These are phyloP conservation scores for Willisornis vidua DNA, from an alignment of 2,113 vertebrate genomes.

Conservation along the genomic window DNA sequence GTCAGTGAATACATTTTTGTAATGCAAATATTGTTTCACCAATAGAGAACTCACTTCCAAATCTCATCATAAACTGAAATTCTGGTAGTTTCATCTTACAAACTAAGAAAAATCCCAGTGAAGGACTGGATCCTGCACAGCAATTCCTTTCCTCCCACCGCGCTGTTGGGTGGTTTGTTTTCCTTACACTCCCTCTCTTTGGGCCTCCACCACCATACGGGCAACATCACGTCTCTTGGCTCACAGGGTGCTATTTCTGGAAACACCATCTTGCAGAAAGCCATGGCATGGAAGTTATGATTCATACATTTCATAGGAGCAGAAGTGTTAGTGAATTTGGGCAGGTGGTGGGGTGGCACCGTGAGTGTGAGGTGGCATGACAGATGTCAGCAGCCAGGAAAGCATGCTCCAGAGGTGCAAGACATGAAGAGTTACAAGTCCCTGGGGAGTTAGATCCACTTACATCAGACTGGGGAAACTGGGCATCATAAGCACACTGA, in stretches of 20 bases:
- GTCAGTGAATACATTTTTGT: background rate
- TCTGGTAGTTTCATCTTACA: background rate
- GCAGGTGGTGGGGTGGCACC: slow-evolving; percentile 48
- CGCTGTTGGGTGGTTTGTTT: background rate
- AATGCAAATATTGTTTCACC: background rate
- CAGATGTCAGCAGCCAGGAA: slow-evolving; percentile 52
- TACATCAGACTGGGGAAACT: slow-evolving; percentile 30
- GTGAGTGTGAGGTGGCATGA: background rate
- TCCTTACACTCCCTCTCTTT: background rate
- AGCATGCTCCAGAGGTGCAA: slow-evolving; percentile 8
- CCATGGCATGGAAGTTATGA: slow-evolving; percentile 15
- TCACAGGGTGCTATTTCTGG: slow-evolving; percentile 51
- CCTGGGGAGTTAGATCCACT: background rate
- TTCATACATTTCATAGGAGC: slow-evolving; percentile 41
- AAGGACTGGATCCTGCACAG: background rate
- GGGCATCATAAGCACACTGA: background rate
- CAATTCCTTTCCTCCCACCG: background rate
- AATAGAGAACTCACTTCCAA: background rate
- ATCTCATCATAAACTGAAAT: background rate
- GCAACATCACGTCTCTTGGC: slow-evolving; percentile 39
- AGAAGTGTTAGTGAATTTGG: slow-evolving; percentile 50
- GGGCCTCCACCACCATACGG: slow-evolving; percentile 10
- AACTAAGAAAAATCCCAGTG: background rate
- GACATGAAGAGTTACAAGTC: background rate
- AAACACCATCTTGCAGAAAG: slow-evolving; percentile 25